Conservation (phyloP, 30 jellyfish, hydroid and myxozoan genomes). For the Aurelia sp. region DNA sequence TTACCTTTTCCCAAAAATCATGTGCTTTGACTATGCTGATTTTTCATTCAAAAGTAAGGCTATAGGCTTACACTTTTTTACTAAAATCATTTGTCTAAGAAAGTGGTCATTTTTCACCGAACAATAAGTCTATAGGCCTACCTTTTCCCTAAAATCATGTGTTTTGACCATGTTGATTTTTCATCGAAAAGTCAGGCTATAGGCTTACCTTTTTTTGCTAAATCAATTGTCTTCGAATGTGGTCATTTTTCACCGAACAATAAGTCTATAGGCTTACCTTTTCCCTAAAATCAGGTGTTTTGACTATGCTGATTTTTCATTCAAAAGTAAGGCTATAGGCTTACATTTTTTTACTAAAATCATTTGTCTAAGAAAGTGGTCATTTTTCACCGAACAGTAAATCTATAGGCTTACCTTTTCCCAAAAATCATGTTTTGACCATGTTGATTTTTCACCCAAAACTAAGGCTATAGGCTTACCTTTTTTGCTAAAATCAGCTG, state of each 20-base stretch:
- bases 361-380: background rate
- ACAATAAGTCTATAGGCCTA: background rate
- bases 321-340: background rate
- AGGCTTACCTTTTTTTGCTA: background rate
- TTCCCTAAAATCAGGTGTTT: background rate
- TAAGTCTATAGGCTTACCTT: conserved; percentile 3
- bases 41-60: background rate
- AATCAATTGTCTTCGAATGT: background rate
- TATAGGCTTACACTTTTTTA: background rate
- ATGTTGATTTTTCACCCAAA: background rate
- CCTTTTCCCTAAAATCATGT: background rate
- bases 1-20: background rate
- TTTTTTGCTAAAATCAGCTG: background rate
- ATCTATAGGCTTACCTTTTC: background rate
- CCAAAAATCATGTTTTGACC: background rate
- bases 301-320: background rate
- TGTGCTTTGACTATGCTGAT: too few relatives aligned
- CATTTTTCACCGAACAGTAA: background rate
- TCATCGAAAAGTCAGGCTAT: background rate
- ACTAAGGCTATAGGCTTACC: background rate
- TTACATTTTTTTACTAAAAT: background rate
- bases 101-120: background rate
- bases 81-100: background rate
- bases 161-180: too few relatives aligned
- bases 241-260: background rate